Evolutionary conservation across 2,113 vertebrate species (phyloP), one percentile per base, ranked within the genome.

Genomic region (Nestor notabilis): DNA sequence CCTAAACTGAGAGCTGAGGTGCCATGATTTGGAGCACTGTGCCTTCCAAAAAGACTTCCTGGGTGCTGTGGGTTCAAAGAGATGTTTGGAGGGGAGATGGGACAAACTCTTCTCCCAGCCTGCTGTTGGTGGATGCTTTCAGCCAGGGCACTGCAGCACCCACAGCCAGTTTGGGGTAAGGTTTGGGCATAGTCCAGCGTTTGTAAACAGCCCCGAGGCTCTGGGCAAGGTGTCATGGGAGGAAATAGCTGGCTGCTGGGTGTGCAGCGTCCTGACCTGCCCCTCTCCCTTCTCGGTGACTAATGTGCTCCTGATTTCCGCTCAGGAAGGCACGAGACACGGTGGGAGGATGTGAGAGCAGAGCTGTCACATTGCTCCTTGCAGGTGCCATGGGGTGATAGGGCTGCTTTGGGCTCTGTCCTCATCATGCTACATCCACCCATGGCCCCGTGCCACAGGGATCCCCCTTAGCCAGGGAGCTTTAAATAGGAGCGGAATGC

Each of bases 171-270:
- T 69, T 68, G 17, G 55, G 60, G 37, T 19, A 37, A 87, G 69
- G 53, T 66, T n/a, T 3, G 12, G 50, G 55, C 41, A 55, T 1
- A 8, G 41, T n/a, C 37, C 46, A 11, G 49, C 9, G 11, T 90
- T 90, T 94, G 93, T 89, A 91, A 95, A 91, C 86, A 90, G 35
- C 58, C 41, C 58, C 0, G 29, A 75, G 55, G n/a, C 85, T 64
- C 63, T 82, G 20, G 5, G 90, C 70, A 64, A 95, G 83, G 94
- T 94, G 87, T 94, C 64, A 80, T 2, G 41, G 78, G 82, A 93
- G 88, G 90, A 95, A 95, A 83, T 83, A 85, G 79, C 89, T 76
- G 86, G 46, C 20, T 89, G 90, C 61, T 13, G 63, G 47, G 52
- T 76, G 25, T 11, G 23, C 88, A 56, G 66, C 9, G 7, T 66